Percentiles rank a stretch among this genome's conserved stretches.
phyloP scores from a whole-genome alignment of 2,797 vertebrate genomes.

The Nyctibius grandis region DNA sequence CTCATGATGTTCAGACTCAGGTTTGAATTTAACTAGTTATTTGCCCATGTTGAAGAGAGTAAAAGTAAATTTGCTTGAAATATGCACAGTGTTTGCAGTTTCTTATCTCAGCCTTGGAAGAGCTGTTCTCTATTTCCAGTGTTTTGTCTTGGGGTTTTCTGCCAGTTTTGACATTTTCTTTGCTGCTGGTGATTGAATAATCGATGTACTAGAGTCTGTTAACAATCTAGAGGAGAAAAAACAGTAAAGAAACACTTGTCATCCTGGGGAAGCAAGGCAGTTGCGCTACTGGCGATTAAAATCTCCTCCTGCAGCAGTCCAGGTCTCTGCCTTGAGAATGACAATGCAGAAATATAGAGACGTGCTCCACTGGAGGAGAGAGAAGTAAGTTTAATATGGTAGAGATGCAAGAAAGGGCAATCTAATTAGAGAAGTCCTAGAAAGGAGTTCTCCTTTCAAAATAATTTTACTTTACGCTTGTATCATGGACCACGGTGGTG shows the following conservation, averaged over 20 bases:
- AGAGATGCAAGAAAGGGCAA: not conserved
- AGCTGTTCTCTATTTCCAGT: not conserved
- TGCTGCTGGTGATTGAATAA: not conserved
- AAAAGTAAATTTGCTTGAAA: not conserved
- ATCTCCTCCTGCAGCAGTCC: slow-evolving; percentile 13
- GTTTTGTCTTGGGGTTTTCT: not conserved
- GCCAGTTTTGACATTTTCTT: not conserved
- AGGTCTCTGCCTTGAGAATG: slow-evolving; percentile 51
- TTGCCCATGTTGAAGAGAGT: not conserved
- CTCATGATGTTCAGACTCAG: not conserved
- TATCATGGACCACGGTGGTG: not conserved
- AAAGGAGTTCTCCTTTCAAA: not conserved
- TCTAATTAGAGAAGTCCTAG: not conserved
- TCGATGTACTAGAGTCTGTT: not conserved
- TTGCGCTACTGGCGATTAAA: not conserved
- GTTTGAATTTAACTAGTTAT: not conserved
- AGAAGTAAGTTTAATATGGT: not conserved
- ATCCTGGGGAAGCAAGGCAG: not conserved
- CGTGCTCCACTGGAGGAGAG: not conserved
- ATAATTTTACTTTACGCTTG: not conserved
- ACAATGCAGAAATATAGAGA: slow-evolving; percentile 49
- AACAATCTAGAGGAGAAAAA: not conserved
- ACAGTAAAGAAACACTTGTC: not conserved
- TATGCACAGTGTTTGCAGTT: not conserved
- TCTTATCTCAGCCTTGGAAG: not conserved